phyloP scores from a whole-genome alignment of 2,113 vertebrate genomes.

The Podiceps cristatus region DNA sequence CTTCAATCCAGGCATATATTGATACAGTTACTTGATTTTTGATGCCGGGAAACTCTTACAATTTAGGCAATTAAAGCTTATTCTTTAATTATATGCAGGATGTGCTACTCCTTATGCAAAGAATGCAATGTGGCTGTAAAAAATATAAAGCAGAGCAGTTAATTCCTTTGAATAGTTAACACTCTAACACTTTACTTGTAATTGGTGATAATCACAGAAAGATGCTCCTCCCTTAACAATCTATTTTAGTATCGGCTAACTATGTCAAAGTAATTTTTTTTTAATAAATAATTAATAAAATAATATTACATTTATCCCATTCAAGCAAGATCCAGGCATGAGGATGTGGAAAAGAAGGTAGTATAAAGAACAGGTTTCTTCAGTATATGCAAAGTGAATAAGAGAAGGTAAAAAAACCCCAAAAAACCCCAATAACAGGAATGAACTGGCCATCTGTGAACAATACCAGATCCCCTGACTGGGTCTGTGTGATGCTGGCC shows the following conservation, averaged over 20 bases:
- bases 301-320: not conserved
- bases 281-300: too few species aligned
- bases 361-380: not conserved
- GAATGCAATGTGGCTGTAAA: not conserved
- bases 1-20: not conserved
- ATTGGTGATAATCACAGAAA: constrained; percentile 6
- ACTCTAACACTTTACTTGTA: not conserved
- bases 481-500: not conserved
- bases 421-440: not conserved
- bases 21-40: not conserved
- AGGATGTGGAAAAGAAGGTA: not conserved
- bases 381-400: not conserved
- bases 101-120: not conserved
- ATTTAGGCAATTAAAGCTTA: not conserved
- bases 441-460: not conserved
- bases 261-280: not conserved
- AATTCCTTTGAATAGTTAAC: constrained; percentile 20
- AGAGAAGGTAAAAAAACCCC: not conserved
- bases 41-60: not conserved
- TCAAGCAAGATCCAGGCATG: not conserved
- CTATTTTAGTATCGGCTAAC: not conserved
- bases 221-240: not conserved
- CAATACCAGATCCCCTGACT: not conserved
- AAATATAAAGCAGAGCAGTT: not conserved
- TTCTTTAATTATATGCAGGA: not conserved